phyloP scores from a whole-genome alignment of 64 coral and sea anemone genomes.

The Stichodactyla mertensii region DNA sequence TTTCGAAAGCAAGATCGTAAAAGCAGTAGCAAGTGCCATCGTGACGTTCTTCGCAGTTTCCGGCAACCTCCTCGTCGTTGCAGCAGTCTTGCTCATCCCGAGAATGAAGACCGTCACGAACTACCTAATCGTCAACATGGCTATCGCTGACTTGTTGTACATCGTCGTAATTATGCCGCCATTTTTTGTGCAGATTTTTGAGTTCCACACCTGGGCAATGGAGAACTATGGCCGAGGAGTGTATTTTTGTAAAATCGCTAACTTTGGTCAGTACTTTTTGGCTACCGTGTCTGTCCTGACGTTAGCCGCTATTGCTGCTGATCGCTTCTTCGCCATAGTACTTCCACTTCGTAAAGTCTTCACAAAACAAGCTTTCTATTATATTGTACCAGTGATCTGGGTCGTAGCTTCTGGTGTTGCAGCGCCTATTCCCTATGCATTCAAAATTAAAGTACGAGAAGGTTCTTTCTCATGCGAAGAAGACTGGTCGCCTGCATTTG shows the following conservation, averaged over 20 bases:
- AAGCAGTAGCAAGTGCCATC: slow-evolving; percentile 14
- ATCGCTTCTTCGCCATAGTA: slow-evolving; percentile 49
- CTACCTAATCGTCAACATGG: slow-evolving; percentile 58
- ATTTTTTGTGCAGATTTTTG: slow-evolving; percentile 17
- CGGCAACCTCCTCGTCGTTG: slow-evolving; percentile 40
- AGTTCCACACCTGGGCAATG: slow-evolving; percentile 22
- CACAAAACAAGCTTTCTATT: slow-evolving; percentile 23
- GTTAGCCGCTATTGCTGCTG: slow-evolving; percentile 22
- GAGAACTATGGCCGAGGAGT: slow-evolving; percentile 5
- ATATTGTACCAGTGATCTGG: slow-evolving; percentile 25
- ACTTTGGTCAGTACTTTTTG: slow-evolving; percentile 13
- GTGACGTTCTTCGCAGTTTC: slow-evolving; percentile 40
- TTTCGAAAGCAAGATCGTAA: slow-evolving; percentile 19
- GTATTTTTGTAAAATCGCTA: slow-evolving; percentile 37
- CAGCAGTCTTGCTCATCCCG: slow-evolving; percentile 31
- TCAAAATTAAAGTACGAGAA: neutral
- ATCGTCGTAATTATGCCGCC: slow-evolving; percentile 49
- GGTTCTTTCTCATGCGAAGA: neutral
- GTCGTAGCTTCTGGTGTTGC: slow-evolving; percentile 1
- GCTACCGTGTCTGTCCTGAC: slow-evolving; percentile 28
- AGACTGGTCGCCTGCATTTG: neutral
- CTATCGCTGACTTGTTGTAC: slow-evolving; percentile 46
- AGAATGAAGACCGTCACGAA: slow-evolving; percentile 60
- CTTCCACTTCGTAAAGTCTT: slow-evolving; percentile 22
- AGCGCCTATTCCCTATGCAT: slow-evolving; percentile 25